Evolutionary conservation across 1,140 invertebrate species (phyloP), one percentile per base, ranked within the genome.

Genomic region (Venustaconcha ellipsiformis): DNA sequence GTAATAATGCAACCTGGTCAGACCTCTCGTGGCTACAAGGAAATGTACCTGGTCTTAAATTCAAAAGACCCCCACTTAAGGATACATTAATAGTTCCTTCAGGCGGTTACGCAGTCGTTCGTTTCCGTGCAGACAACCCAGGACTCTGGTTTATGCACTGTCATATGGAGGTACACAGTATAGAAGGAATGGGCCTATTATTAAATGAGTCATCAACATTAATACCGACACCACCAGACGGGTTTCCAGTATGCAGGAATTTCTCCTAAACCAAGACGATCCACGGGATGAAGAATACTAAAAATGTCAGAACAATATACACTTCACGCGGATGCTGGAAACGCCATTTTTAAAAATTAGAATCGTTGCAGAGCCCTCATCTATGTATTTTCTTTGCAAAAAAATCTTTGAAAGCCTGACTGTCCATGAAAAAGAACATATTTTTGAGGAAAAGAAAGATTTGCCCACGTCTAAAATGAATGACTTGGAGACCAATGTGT

Each of bases 61-160:
- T 94, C 0, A 86, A 91, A 0, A 91, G 92, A 78, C 92, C 94
- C 15, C 90, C 93, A 0, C 67, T 90, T 2, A 95, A 95, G 85
- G 94, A 95, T 83, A 95, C 94, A 0, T 90, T 95, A 37, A 91
- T 92, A 0, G 92, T 95, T 14, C 94, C 94, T 0, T 93, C 92
- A 79, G 92, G 92, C 70, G 93, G 94, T 2, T 93, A 92, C 6
- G 93, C 93, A 1, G 93, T 93, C 15, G 78, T 95, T 3, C 90
- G 94, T 78, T 94, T 96, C 82, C 92, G 92, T 78, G 94, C 94
- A 1, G 91, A 94, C 82, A 95, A 95, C 90, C 94, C 94, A 79
- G 84, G 87, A 4, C 2, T 86, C n/a, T 89, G 88, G 88, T 66
- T 86, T 11, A 82, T 87, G 77, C 87, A 88, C 66, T 88, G 87